phyloP scores from a whole-genome alignment of 1,140 invertebrate genomes.

The Triops cancriformis region DNA sequence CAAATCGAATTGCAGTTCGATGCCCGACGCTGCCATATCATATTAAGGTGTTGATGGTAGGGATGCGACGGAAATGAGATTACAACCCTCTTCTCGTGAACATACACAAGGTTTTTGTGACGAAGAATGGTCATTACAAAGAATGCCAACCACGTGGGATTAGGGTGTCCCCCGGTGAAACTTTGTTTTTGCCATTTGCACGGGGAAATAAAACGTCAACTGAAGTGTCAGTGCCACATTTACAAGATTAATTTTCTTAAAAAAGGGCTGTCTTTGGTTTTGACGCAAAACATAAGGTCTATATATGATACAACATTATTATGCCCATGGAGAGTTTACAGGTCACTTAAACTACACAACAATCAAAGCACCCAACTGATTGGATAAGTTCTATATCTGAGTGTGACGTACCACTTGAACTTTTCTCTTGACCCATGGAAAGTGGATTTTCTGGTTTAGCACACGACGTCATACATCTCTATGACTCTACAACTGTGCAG shows the following conservation, averaged over 20 bases:
- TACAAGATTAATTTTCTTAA: neutral
- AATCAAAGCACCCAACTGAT: slow-evolving; percentile 10
- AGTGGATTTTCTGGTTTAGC: neutral
- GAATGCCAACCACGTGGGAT: no score
- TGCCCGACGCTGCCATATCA: no score
- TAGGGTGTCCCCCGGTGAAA: no score
- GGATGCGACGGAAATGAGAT: no score
- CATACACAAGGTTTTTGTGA: no score
- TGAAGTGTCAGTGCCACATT: neutral
- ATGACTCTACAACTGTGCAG: neutral
- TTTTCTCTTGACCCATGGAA: neutral
- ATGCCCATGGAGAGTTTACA: neutral
- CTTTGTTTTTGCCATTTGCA: no score
- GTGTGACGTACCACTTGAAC: neutral
- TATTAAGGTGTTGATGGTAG: no score
- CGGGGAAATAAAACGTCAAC: neutral
- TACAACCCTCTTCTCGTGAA: no score
- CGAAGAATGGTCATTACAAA: no score
- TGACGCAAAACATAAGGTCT: slow-evolving; percentile 13
- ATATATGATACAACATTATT: slow-evolving; percentile 7
- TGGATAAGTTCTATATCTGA: slow-evolving; percentile 6
- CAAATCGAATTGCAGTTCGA: no score
- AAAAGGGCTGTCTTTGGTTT: slow-evolving; percentile 7
- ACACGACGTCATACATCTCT: neutral
- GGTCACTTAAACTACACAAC: slow-evolving; percentile 3